These are phyloP conservation scores for Galaxea fascicularis DNA, from an alignment of 92 coral and sea anemone species.

Conservation along the genomic window DNA sequence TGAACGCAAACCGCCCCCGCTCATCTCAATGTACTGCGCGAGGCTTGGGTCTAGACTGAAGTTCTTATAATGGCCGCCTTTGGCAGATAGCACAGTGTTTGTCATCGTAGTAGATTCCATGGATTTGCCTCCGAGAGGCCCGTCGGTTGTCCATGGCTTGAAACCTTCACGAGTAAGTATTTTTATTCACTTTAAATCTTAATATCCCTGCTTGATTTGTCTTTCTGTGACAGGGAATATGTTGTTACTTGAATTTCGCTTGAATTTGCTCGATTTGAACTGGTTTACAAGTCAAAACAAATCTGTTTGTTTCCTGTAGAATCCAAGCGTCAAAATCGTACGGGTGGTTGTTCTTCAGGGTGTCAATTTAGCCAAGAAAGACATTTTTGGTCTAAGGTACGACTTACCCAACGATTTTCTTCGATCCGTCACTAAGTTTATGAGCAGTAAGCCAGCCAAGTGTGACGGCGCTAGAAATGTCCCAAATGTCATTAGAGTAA, in stretches of 20 bases:
- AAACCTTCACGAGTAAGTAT: slow-evolving; percentile 41
- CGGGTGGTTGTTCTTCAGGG: slow-evolving; percentile 78
- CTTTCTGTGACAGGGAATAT: background rate
- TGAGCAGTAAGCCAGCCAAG: background rate
- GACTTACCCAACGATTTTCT: background rate
- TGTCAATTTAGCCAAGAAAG: slow-evolving; percentile 86
- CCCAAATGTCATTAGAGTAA: no score
- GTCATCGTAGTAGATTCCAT: slow-evolving; percentile 5
- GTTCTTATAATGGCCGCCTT: slow-evolving; percentile 26
- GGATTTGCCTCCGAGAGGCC: slow-evolving; percentile 33
- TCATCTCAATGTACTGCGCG: slow-evolving; percentile 7
- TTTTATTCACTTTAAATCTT: background rate
- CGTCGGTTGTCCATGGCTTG: slow-evolving; percentile 34
- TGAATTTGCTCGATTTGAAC: background rate
- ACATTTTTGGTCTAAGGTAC: slow-evolving; percentile 96
- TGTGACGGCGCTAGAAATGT: background rate
- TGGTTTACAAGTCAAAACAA: background rate
- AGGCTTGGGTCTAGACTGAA: slow-evolving; percentile 25
- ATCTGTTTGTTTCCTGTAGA: slow-evolving; percentile 33
- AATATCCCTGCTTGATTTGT: background rate
- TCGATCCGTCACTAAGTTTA: background rate
- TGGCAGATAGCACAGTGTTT: background rate
- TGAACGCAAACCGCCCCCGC: background rate
- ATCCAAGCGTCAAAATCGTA: slow-evolving; percentile 52
- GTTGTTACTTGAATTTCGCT: background rate